Conservation (phyloP, 2,797 vertebrate species). For the Enoplosus armatus region DNA sequence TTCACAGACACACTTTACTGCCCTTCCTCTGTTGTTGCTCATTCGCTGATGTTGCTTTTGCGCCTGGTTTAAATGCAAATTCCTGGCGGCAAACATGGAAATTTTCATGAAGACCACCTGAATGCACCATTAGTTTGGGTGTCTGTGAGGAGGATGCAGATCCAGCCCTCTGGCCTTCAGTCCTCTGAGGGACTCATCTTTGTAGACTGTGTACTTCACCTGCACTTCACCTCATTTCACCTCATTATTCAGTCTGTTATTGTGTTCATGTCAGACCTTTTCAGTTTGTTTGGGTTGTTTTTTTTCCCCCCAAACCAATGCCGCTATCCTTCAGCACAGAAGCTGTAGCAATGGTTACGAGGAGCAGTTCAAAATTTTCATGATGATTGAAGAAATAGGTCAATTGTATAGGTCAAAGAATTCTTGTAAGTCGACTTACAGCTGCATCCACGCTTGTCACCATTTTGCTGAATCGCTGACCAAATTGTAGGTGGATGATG, state of each 20-base stretch:
- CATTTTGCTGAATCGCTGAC: neutral
- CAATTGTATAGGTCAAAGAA: no score
- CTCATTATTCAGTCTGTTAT: neutral
- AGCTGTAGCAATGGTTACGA: no score
- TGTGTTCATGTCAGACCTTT: neutral
- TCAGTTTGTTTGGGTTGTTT: neutral
- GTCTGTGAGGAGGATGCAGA: neutral
- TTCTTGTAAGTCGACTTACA: no score
- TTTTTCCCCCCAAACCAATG: neutral
- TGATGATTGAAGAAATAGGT: no score
- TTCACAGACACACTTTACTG: neutral
- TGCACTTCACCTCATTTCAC: conserved; percentile 10
- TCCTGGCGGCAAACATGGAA: neutral
- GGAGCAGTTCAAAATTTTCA: neutral
- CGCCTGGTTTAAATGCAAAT: neutral
- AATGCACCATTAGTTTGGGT: neutral
- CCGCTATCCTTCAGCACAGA: neutral
- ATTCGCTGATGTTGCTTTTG: neutral
- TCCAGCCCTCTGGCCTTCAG: neutral
- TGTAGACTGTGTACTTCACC: neutral
- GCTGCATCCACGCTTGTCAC: neutral
- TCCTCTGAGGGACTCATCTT: conserved; percentile 2
- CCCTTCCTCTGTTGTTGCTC: neutral
- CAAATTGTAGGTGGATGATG: neutral
- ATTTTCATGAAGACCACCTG: neutral